Conservation (phyloP, 2,888 invertebrate genomes). For the Orthosia incerta region DNA sequence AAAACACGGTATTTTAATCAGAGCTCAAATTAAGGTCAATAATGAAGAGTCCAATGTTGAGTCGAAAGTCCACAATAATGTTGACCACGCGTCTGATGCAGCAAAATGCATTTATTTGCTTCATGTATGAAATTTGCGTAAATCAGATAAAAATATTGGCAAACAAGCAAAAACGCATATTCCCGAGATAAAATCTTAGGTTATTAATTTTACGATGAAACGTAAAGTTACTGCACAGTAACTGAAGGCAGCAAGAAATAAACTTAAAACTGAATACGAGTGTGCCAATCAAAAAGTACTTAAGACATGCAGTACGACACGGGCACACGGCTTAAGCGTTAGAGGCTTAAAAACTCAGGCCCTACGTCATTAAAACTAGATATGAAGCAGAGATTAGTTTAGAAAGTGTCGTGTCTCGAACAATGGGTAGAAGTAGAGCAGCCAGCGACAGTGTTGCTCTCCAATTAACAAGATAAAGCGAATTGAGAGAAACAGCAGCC, state of each 20-base stretch:
- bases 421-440: slow-evolving; percentile 84
- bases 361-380: slow-evolving; percentile 80
- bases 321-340: slow-evolving; percentile 57
- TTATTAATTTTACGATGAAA: slow-evolving; percentile 44
- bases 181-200: slow-evolving; percentile 36
- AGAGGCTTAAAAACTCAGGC: slow-evolving; percentile 71
- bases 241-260: slow-evolving; percentile 22
- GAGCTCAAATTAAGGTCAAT: slow-evolving; percentile 82
- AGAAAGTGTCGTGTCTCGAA: slow-evolving; percentile 86
- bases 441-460: slow-evolving; percentile 72
- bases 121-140: slow-evolving; percentile 54
- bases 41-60: slow-evolving; percentile 64
- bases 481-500: slow-evolving; percentile 77
- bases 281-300: slow-evolving; percentile 54
- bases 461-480: slow-evolving; percentile 83
- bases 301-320: slow-evolving; percentile 52
- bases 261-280: slow-evolving; percentile 40
- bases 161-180: slow-evolving; percentile 51
- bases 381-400: slow-evolving; percentile 81
- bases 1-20: slow-evolving; percentile 81
- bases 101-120: slow-evolving; percentile 56
- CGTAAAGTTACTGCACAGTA: slow-evolving; percentile 30
- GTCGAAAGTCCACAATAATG: slow-evolving; percentile 62
- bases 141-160: slow-evolving; percentile 62
- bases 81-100: slow-evolving; percentile 47